A percentile compares a stretch with the other conserved stretches of the same genome.
Evolutionary conservation across 2,888 invertebrate genomes (phyloP).

Genomic region (Augochlorella aurata): DNA sequence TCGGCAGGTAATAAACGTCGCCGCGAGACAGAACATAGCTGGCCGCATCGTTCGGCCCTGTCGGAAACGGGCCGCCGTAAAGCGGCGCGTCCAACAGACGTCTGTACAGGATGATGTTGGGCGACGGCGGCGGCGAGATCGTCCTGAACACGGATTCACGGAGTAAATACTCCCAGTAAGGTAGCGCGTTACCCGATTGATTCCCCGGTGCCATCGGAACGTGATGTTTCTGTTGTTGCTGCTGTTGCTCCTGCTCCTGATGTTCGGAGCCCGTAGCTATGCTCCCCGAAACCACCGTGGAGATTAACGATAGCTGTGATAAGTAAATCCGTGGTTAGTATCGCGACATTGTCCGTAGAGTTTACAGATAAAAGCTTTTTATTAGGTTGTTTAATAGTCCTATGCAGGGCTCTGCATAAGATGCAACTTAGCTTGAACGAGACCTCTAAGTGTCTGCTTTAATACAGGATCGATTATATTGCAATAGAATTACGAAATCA

Average conservation of each 20-base stretch:
- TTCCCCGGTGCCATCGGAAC: background rate
- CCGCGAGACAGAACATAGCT: conserved; percentile 69
- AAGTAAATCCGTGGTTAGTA: conserved; percentile 1
- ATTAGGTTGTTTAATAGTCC: too few relatives aligned
- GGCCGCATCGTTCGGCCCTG: conserved; percentile 38
- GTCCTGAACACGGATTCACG: conserved; percentile 75
- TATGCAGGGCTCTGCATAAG: too few relatives aligned
- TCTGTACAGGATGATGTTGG: conserved; percentile 67
- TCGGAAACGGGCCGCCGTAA: conserved; percentile 65
- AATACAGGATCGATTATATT: too few relatives aligned
- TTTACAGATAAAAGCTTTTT: background rate
- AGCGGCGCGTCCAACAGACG: conserved; percentile 71
- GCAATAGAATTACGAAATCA: too few relatives aligned
- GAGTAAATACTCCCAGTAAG: conserved; percentile 72
- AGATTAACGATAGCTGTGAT: conserved; percentile 46
- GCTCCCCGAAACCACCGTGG: background rate
- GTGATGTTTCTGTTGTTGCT: conserved; percentile 20
- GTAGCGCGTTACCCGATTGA: conserved; percentile 31
- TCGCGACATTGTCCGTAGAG: background rate
- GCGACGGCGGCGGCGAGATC: conserved; percentile 64
- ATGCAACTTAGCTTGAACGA: too few relatives aligned
- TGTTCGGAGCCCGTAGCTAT: background rate
- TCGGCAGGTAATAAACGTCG: conserved; percentile 66
- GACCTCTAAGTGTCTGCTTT: too few relatives aligned
- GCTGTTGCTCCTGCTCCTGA: too few relatives aligned